Percentiles rank a stretch among this genome's conserved stretches.
These are phyloP conservation scores for Sinonovacula constricta DNA, from an alignment of 1,140 invertebrate genomes.

Conservation along the genomic window DNA sequence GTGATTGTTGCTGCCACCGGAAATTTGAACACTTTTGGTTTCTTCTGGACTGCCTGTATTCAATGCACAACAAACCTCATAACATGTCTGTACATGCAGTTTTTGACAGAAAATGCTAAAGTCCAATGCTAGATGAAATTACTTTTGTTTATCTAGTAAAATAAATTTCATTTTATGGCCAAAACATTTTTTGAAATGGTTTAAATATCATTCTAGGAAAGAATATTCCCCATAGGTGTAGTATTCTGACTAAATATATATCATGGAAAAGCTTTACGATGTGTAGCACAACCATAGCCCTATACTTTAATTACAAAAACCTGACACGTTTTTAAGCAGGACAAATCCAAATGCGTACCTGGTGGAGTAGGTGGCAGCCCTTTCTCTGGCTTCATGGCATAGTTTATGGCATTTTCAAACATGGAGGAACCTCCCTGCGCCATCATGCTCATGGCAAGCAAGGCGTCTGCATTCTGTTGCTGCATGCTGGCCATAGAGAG, in stretches of 20 bases:
- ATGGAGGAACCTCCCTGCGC: constrained; percentile 45
- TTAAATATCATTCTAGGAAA: no score
- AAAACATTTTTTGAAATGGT: no score
- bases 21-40: constrained; percentile 36
- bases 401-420: constrained; percentile 52
- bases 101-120: no score
- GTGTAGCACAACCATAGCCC: neutral
- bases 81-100: no score
- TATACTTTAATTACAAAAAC: neutral
- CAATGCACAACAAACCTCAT: no score
- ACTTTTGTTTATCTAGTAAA: no score
- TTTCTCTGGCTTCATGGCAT: constrained; percentile 60
- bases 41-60: constrained; percentile 68
- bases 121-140: no score
- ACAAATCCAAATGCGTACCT: constrained; percentile 42
- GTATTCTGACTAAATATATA: no score
- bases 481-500: constrained; percentile 26
- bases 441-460: constrained; percentile 35
- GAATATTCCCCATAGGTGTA: no score
- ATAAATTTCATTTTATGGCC: no score
- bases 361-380: constrained; percentile 62
- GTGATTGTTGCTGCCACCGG: constrained; percentile 6
- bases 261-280: neutral
- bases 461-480: constrained; percentile 9
- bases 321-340: neutral